A percentile compares a stretch with the other conserved stretches of the same genome.
Conservation (phyloP, 2,113 vertebrate genomes). For the Erythrocebus patas region DNA sequence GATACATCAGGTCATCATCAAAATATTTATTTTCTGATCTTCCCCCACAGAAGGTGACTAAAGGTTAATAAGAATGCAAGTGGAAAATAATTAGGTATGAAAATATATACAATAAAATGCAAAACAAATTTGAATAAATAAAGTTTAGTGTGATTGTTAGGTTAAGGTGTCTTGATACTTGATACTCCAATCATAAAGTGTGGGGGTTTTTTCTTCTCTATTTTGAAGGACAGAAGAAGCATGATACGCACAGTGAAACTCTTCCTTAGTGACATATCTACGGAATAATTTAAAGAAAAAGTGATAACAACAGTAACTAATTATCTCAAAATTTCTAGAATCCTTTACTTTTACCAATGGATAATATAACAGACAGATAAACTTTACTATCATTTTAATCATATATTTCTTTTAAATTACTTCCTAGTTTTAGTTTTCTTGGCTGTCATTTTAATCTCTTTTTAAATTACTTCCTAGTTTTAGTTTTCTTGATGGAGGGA, state of each 20-base stretch:
- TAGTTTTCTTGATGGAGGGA: background rate
- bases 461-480: background rate
- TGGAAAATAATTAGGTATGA: constrained; percentile 69
- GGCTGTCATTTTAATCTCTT: background rate
- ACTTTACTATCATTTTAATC: background rate
- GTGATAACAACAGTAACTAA: background rate
- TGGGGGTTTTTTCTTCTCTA: background rate
- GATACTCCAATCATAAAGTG: background rate
- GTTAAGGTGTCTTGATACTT: constrained; percentile 53
- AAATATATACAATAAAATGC: constrained; percentile 71
- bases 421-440: background rate
- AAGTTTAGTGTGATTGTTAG: constrained; percentile 63
- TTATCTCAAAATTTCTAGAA: background rate
- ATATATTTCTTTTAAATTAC: background rate
- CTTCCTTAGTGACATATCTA: background rate
- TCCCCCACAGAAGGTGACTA: constrained; percentile 57
- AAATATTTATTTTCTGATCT: constrained; percentile 70
- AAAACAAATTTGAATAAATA: constrained; percentile 74
- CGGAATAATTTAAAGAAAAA: background rate
- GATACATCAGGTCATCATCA: constrained; percentile 65
- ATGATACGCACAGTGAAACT: background rate
- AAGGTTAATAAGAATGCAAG: constrained; percentile 73
- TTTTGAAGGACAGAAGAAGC: constrained; percentile 35
- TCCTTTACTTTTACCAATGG: background rate
- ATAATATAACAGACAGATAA: background rate